phyloP scores from a whole-genome alignment of 2,888 invertebrate genomes.

The Heliothis peltigera region DNA sequence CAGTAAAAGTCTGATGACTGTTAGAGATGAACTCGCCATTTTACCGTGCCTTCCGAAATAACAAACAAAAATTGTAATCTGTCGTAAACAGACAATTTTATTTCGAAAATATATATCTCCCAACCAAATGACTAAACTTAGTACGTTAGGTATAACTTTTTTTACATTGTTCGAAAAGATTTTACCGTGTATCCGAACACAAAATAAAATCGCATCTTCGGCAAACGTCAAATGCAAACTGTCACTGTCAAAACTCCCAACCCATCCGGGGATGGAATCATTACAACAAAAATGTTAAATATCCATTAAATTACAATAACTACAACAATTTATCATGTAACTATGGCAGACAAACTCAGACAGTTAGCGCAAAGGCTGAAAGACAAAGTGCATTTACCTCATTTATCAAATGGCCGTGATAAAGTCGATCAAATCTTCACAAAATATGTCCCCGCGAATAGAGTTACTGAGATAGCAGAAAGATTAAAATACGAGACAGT shows the following conservation, averaged over 20 bases:
- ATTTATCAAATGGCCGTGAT: conserved; percentile 73
- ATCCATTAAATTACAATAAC: conserved; percentile 51
- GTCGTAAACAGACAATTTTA: no score
- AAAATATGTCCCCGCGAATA: conserved; percentile 79
- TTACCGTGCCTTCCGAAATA: no score
- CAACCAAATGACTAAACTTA: no score
- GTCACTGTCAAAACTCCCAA: conserved; percentile 53
- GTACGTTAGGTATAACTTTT: no score
- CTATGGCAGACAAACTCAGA: conserved; percentile 84
- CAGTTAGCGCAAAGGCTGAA: conserved; percentile 80
- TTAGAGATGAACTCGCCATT: no score
- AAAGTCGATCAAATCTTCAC: conserved; percentile 81
- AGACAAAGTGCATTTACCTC: conserved; percentile 77
- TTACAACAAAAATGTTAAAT: conserved; percentile 66
- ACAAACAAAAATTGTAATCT: no score
- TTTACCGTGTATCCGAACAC: conserved; percentile 26
- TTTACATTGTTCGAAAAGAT: neutral
- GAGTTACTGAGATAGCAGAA: conserved; percentile 81
- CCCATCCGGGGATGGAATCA: conserved; percentile 65
- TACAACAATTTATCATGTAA: conserved; percentile 75
- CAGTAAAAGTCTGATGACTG: no score
- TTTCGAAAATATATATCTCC: no score
- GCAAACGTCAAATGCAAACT: conserved; percentile 22
- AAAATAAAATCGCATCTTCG: conserved; percentile 32
- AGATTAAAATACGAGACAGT: conserved; percentile 79